Conservation (phyloP, 2,113 vertebrate genomes). For the Symphodus melops region DNA sequence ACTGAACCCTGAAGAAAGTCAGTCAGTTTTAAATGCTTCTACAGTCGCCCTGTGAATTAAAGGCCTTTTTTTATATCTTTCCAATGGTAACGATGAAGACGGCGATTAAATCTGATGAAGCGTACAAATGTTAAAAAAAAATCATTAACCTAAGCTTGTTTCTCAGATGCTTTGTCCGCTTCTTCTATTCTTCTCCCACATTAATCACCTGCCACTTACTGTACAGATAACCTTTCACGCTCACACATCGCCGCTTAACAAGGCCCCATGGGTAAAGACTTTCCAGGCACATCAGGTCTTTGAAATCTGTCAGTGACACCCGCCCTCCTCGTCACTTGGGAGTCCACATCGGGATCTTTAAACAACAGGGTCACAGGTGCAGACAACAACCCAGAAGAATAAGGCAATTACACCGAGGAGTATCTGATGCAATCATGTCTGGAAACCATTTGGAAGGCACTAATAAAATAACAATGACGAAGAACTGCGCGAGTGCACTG, state of each 20-base stretch:
- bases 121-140: too few relatives aligned
- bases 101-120: too few relatives aligned
- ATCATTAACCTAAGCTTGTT: too few relatives aligned
- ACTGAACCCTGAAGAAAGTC: too few relatives aligned
- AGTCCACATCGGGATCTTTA: neutral
- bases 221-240: constrained; percentile 19
- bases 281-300: neutral
- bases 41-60: too few relatives aligned
- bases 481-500: neutral
- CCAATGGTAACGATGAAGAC: too few relatives aligned
- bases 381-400: neutral
- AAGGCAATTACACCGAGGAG: neutral
- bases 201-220: neutral
- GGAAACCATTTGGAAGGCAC: constrained; percentile 11
- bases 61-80: too few relatives aligned
- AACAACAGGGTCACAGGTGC: constrained; percentile 2
- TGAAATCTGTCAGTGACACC: neutral
- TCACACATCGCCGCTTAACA: constrained; percentile 16
- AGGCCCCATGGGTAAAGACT: neutral
- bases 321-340: neutral
- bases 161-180: too few relatives aligned
- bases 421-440: neutral
- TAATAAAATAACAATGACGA: constrained; percentile 11
- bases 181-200: too few relatives aligned
- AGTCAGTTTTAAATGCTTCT: too few relatives aligned